Percentiles rank a stretch among this genome's conserved stretches.
phyloP scores from a whole-genome alignment of 2,888 invertebrate species.

The Acholoe squamosa region DNA sequence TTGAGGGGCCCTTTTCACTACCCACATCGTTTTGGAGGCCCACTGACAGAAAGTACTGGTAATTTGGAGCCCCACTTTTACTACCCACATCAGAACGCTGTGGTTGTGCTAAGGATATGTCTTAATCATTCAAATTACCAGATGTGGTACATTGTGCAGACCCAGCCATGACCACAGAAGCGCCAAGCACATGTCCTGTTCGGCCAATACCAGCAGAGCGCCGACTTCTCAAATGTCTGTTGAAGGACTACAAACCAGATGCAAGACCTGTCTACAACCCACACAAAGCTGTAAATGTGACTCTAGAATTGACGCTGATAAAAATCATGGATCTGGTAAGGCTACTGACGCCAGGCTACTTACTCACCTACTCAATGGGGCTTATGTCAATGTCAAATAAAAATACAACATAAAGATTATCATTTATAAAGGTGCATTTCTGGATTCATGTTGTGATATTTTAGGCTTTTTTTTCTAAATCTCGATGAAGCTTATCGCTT shows the following conservation, averaged over 20 bases:
- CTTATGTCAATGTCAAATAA: neutral
- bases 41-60: too few relatives aligned
- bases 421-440: too few relatives aligned
- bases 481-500: too few relatives aligned
- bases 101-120: too few relatives aligned
- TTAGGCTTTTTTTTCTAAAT: too few relatives aligned
- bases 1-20: too few relatives aligned
- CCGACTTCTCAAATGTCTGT: constrained; percentile 60
- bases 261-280: constrained; percentile 61
- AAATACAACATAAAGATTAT: neutral
- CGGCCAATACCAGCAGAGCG: constrained; percentile 24
- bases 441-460: too few relatives aligned
- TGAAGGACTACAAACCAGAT: constrained; percentile 64
- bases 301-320: constrained; percentile 40
- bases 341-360: too few relatives aligned
- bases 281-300: constrained; percentile 39
- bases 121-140: neutral
- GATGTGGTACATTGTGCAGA: neutral
- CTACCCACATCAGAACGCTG: too few relatives aligned
- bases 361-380: neutral
- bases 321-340: constrained; percentile 63
- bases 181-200: neutral
- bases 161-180: neutral
- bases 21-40: too few relatives aligned
- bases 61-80: too few relatives aligned